Percentiles rank a stretch among this genome's conserved stretches.
These are phyloP conservation scores for Drosophila santomea DNA, from an alignment of 1,140 invertebrate species.

Conservation along the genomic window DNA sequence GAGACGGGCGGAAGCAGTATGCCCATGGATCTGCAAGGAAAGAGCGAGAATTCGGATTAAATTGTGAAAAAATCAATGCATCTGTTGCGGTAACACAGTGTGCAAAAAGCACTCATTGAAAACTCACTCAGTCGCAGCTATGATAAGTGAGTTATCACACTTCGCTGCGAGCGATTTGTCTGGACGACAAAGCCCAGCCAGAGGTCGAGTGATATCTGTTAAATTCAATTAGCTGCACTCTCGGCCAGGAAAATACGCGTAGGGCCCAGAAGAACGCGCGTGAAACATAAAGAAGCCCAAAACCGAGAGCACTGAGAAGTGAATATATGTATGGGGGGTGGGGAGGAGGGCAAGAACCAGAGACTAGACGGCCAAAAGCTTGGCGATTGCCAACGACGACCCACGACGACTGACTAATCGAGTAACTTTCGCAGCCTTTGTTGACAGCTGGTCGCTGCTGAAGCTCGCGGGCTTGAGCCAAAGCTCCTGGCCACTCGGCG, in stretches of 20 bases:
- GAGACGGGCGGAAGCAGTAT: constrained; percentile 90
- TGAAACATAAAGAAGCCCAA: constrained; percentile 33
- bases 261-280: constrained; percentile 46
- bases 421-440: constrained; percentile 44
- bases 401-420: constrained; percentile 49
- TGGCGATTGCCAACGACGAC: constrained; percentile 1
- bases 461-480: constrained; percentile 19
- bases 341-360: not conserved
- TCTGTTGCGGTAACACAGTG: constrained; percentile 16
- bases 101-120: constrained; percentile 3
- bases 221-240: constrained; percentile 66
- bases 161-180: constrained; percentile 1
- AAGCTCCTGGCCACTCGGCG: constrained; percentile 8
- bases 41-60: constrained; percentile 3
- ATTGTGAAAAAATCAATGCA: constrained; percentile 62
- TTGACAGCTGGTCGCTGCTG: constrained; percentile 20
- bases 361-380: constrained; percentile 18
- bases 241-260: constrained; percentile 24
- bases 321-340: not conserved
- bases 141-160: constrained; percentile 1
- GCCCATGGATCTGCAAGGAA: constrained; percentile 89
- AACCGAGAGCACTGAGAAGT: not conserved
- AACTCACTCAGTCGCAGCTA: constrained; percentile 36
- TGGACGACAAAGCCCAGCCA: constrained; percentile 10
- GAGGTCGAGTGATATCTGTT: constrained; percentile 24